phyloP scores from a whole-genome alignment of 2,113 vertebrate genomes.

The Puffinus mauretanicus region DNA sequence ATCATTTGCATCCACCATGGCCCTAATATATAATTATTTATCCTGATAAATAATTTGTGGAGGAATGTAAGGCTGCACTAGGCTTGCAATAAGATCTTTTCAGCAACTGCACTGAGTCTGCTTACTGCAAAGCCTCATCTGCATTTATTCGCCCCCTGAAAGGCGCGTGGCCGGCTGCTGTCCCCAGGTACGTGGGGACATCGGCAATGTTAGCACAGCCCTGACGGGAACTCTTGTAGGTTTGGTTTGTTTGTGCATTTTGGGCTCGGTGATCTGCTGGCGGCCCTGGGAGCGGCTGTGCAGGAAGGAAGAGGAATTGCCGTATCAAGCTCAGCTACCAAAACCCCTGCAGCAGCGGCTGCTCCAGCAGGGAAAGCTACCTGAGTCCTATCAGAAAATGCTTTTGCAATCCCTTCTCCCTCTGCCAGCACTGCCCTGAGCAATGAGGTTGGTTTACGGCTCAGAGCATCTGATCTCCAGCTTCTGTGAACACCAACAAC shows the following conservation, averaged over 20 bases:
- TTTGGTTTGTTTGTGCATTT: background rate
- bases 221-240: background rate
- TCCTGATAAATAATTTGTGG: background rate
- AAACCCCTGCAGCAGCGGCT: background rate
- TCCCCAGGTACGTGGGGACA: accelerated
- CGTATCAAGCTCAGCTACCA: accelerated
- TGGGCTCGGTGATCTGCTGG: background rate
- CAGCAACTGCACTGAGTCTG: background rate
- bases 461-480: background rate
- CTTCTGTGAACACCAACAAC: background rate
- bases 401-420: background rate
- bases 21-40: conserved; percentile 26
- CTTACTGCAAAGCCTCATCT: background rate
- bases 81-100: background rate
- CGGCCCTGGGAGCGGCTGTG: background rate
- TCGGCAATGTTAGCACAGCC: accelerated
- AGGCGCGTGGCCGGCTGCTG: accelerated
- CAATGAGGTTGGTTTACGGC: background rate
- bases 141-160: accelerated
- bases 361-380: background rate
- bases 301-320: background rate
- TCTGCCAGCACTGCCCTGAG: background rate
- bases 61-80: background rate
- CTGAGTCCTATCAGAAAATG: background rate
- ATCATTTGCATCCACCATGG: conserved; percentile 15